Conservation (phyloP, 2,888 invertebrate species). For the Dryobotodes eremita region DNA sequence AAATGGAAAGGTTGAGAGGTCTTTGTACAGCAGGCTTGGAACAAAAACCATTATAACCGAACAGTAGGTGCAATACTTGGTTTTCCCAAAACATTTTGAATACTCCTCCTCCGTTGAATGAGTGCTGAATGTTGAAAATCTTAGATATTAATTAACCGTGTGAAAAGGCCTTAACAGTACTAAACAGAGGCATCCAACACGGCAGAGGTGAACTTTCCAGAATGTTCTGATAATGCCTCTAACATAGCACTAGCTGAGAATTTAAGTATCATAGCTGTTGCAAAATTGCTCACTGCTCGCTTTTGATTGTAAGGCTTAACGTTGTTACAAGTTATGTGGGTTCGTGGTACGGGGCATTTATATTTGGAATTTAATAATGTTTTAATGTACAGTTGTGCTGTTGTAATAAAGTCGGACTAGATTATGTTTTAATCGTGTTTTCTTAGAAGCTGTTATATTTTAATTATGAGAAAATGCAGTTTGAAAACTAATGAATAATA, state of each 20-base stretch:
- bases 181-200: constrained; percentile 50
- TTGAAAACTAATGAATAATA: constrained; percentile 3
- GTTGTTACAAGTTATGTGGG: constrained; percentile 38
- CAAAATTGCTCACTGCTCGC: constrained; percentile 63
- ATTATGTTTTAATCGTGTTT: constrained; percentile 51
- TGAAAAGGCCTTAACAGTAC: constrained; percentile 30
- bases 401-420: constrained; percentile 43
- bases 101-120: no score
- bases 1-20: neutral
- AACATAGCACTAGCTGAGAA: constrained; percentile 58
- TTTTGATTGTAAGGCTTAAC: constrained; percentile 57
- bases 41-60: neutral
- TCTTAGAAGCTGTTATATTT: constrained; percentile 11
- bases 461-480: neutral
- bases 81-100: no score
- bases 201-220: constrained; percentile 57
- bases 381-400: constrained; percentile 41
- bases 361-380: constrained; percentile 49
- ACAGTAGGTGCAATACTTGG: neutral
- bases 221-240: constrained; percentile 65
- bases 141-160: constrained; percentile 20
- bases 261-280: constrained; percentile 63
- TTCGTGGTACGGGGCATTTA: constrained; percentile 51
- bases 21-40: neutral
- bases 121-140: neutral